Evolutionary conservation across 35 echinoderm and acorn worm genomes (phyloP), one percentile per base, ranked within the genome.

Genomic region (Nesometra sesokonis): DNA sequence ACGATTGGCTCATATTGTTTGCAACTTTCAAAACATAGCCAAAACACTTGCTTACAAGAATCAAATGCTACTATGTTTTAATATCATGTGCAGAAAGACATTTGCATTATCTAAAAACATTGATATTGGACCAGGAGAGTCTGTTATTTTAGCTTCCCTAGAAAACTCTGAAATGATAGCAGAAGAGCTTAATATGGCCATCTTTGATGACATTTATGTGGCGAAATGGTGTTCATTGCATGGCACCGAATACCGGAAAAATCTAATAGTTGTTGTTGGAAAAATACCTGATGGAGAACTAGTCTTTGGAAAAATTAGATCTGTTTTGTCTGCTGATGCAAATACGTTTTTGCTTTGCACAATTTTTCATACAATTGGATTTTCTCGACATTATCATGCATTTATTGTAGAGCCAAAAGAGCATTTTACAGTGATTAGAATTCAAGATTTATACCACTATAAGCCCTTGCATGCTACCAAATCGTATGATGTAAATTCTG

Each of bases 21-120:
- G 85, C 30, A 91, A 91, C 77, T 91, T 91, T 38, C 78, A 19
- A 27, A 91, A 91, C 78, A 86, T 91, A 30, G 77, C 57, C 0
- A 87, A 88, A 27, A 57, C 81, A 21, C 85, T 91, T 30, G 80
- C 85, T 52, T 33, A 82, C 34, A 37, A 85, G 30, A 85, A 88
- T 32, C 81, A 91, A 46, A 76, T 76, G 27, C 36, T 77, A 31
- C 36, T 88, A 19, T 87, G 85, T 34, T 81, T 82, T 27, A 27
- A 83, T 19, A 47, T 86, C 32, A 86, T 90, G 3, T 34, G 35
- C 31, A 29, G 79, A 13, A 47, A 40, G n/a, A 32, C n/a, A 17
- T 17, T 84, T 47, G 31, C 17, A 0, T n/a, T n/a, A n/a, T n/a
- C 82, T 13, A 17, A 35, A 37, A 36, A 57, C 17, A 32, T 1